Evolutionary conservation across 1,140 invertebrate genomes (phyloP), one percentile per base, ranked within the genome.

Genomic region (Brachionus sp.): DNA sequence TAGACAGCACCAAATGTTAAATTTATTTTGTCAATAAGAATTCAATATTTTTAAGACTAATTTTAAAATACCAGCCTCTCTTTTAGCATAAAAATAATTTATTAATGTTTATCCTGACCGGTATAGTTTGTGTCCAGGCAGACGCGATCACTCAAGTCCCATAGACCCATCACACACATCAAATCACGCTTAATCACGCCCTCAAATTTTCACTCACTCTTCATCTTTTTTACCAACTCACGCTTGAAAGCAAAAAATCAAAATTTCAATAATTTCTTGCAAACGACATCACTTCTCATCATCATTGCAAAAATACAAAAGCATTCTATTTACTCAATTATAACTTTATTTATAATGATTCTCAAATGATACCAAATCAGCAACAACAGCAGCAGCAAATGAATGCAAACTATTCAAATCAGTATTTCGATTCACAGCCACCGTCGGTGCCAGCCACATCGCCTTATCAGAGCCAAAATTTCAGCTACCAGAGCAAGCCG

Each of bases 281-380:
- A 70, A 70, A 70, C 66, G 66, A 37, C 66, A 39, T 70, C 35
- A 35, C 29, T 68, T 68, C 64, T 68, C 64, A 70, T 70, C 35
- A 70, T 70, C 35, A 70, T 16, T 16, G 33, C 33, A 12, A 66
- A 66, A 66, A 46, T n/a, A 66, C 25, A 66, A 5, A 66, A 13
- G 29, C 50, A 25, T 19, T 57, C 16, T 9, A 57, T 57, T 9
- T 57, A 57, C 64, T 33, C 33, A 33, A 66, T 37, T 66, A 3
- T 66, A 66, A 66, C 64, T 33, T 37, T 66, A 19, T 70, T 39
- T 19, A 70, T 70, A 70, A 70, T 70, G 66, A 70, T 70, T 42
- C 37, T 70, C 66, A 70, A 70, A 70, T 70, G 66, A 70, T 70
- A 35, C 66, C 66, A 7, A 70, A 70, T 70, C 66, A 70, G 42